Conservation (phyloP, 2,797 vertebrate genomes). For the Pseudochaenichthys georgianus region DNA sequence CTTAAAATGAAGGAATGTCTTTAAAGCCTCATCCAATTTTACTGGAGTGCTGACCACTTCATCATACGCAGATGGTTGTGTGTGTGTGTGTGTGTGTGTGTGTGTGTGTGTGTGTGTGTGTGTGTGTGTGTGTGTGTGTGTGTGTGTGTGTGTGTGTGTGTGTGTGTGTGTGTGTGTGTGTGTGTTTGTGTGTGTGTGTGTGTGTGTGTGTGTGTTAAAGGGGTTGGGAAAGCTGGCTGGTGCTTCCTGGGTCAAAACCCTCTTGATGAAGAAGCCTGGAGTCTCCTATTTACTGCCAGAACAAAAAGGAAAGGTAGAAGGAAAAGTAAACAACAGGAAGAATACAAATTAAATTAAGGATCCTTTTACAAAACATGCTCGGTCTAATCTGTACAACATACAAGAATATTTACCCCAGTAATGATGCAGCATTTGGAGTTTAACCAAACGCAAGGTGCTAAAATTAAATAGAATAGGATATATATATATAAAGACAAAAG, state of each 20-base stretch:
- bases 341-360: constrained; percentile 40
- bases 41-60: constrained; percentile 77
- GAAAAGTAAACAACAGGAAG: constrained; percentile 39
- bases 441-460: too few species aligned
- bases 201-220: constrained; percentile 15
- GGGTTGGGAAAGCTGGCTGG: constrained; percentile 13
- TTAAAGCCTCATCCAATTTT: constrained; percentile 83
- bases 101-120: constrained; percentile 31
- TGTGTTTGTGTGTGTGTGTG: not conserved
- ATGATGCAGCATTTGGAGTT: not conserved
- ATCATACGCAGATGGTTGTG: constrained; percentile 79
- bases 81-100: constrained; percentile 36
- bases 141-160: constrained; percentile 39
- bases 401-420: not conserved
- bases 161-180: constrained; percentile 32
- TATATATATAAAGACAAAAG: not conserved
- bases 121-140: too few species aligned
- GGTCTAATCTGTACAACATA: not conserved
- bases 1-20: constrained; percentile 82
- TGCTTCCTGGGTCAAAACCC: constrained; percentile 66
- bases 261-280: constrained; percentile 53
- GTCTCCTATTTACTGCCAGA: constrained; percentile 52
- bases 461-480: not conserved
- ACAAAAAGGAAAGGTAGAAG: constrained; percentile 33
- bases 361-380: constrained; percentile 30